Conservation (phyloP, 2,797 vertebrate species). For the Pagetopsis macropterus region DNA sequence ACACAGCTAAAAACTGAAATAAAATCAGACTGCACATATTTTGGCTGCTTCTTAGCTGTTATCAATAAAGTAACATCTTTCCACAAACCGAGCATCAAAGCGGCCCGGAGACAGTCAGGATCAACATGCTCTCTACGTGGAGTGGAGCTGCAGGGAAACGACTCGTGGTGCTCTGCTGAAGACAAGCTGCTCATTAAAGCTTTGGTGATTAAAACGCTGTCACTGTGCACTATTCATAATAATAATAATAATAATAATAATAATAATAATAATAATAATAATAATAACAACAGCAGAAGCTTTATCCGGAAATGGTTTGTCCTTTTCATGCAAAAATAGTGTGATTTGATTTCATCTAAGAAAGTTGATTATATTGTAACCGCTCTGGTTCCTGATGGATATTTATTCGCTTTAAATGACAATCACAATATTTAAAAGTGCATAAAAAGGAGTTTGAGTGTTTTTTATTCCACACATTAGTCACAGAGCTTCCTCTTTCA, state of each 20-base stretch:
- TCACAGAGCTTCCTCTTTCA: conserved; percentile 19
- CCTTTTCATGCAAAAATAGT: not conserved
- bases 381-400: not conserved
- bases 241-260: not conserved
- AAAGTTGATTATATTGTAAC: not conserved
- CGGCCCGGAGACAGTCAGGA: conserved; percentile 1
- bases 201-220: conserved; percentile 28
- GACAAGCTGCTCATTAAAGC: conserved; percentile 23
- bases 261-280: not conserved
- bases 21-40: not conserved
- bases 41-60: not conserved
- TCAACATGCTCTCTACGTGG: conserved; percentile 15
- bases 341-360: not conserved
- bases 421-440: not conserved
- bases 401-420: not conserved
- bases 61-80: not conserved
- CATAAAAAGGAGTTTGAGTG: not conserved
- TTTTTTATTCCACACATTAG: conserved; percentile 5
- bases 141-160: conserved; percentile 31
- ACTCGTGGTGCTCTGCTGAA: conserved; percentile 30
- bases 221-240: not conserved
- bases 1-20: not conserved
- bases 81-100: not conserved
- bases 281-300: not conserved
- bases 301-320: not conserved